Percentiles rank a stretch among this genome's conserved stretches.
These are phyloP conservation scores for Drosophila anomalata DNA, from an alignment of 2,888 invertebrate genomes.

Conservation along the genomic window DNA sequence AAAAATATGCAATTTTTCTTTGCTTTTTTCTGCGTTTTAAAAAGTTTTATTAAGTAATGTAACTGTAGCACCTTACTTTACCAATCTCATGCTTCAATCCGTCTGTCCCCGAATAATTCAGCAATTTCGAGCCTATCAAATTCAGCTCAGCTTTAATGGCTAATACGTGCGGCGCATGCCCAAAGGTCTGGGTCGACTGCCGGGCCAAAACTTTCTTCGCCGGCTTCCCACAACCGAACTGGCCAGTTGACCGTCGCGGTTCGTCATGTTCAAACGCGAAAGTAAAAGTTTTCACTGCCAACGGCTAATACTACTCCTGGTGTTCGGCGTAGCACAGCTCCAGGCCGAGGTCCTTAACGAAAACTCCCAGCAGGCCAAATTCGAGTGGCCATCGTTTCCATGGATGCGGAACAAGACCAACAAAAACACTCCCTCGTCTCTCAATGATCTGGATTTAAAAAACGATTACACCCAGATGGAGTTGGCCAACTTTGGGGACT, in stretches of 20 bases:
- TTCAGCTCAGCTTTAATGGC: slow-evolving; percentile 69
- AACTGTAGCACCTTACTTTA: background rate
- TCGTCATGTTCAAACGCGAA: slow-evolving; percentile 54
- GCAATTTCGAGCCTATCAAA: slow-evolving; percentile 50
- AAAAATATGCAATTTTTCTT: background rate
- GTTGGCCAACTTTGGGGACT: slow-evolving; percentile 56
- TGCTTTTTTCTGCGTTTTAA: no score
- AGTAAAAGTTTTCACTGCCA: slow-evolving; percentile 51
- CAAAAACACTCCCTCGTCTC: slow-evolving; percentile 16
- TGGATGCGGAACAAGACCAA: slow-evolving; percentile 58
- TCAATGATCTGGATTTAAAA: slow-evolving; percentile 30
- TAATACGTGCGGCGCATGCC: slow-evolving; percentile 56
- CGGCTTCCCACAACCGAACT: slow-evolving; percentile 19
- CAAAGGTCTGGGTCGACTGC: slow-evolving; percentile 34
- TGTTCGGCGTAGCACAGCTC: background rate
- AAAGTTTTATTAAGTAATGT: background rate
- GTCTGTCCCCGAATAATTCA: slow-evolving; percentile 2
- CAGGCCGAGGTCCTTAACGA: slow-evolving; percentile 1
- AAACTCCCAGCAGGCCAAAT: slow-evolving; percentile 14
- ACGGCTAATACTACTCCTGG: slow-evolving; percentile 16
- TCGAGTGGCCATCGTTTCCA: slow-evolving; percentile 57
- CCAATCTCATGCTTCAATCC: slow-evolving; percentile 10
- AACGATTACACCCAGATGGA: slow-evolving; percentile 61
- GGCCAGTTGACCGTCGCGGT: slow-evolving; percentile 54
- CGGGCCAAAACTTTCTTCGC: slow-evolving; percentile 65